Conservation (phyloP, 2,888 invertebrate genomes). For the Opisthograptis luteolata region DNA sequence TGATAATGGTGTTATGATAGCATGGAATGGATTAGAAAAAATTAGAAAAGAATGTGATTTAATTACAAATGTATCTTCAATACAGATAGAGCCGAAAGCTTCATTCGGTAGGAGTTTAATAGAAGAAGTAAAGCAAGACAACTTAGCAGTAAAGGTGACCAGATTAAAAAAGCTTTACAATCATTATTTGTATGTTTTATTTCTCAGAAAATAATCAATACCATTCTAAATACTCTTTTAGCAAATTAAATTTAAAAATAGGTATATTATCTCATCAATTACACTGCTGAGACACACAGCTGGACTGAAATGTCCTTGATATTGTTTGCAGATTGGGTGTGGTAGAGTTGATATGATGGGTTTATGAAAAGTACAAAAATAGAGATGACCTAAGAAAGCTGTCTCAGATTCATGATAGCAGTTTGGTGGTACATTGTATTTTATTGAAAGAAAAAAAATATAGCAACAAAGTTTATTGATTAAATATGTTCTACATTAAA, state of each 20-base stretch:
- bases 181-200: constrained; percentile 21
- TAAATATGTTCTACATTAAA: constrained; percentile 52
- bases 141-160: constrained; percentile 72
- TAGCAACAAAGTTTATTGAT: constrained; percentile 50
- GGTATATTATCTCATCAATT: too few species aligned
- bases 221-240: too few species aligned
- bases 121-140: constrained; percentile 80
- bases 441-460: constrained; percentile 34
- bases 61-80: constrained; percentile 79
- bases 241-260: too few species aligned
- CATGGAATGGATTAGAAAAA: constrained; percentile 98
- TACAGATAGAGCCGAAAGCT: constrained; percentile 85
- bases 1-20: constrained; percentile 99
- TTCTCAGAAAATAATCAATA: neutral
- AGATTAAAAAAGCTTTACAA: constrained; percentile 55
- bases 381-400: too few species aligned
- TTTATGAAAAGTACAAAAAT: too few species aligned
- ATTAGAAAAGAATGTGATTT: constrained; percentile 73
- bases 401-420: too few species aligned
- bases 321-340: too few species aligned
- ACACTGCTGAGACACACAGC: too few species aligned
- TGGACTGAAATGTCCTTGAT: too few species aligned
- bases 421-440: too few species aligned
- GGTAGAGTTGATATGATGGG: too few species aligned
- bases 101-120: constrained; percentile 86